Evolutionary conservation across 2,113 vertebrate genomes (phyloP), one percentile per base, ranked within the genome.

Genomic region (Psilopogon haemacephalus): DNA sequence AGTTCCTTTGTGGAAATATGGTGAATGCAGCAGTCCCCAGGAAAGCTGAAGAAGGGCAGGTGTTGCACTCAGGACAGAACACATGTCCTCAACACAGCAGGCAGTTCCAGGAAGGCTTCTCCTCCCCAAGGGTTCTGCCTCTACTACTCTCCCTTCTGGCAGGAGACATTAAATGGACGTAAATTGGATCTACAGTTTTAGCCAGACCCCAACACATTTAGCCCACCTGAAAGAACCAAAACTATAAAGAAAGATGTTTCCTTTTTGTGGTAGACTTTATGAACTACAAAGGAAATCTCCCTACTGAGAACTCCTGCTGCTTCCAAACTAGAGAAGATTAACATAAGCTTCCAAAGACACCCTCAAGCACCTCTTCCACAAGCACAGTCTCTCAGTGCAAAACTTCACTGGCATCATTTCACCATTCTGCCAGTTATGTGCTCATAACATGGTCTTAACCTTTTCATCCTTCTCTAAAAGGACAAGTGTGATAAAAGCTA

Each of bases 11-110:
- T 0, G 1, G 15, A 12, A 44, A 59, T 48, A 13, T 71, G 9
- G 26, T 55, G 70, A 78, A 38, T 0, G 0, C 0, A 0, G 32
- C 21, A 48, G 65, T 2, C 7, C 7, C 3, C 18, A 20, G 37
- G 24, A 69, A 28, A 59, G 38, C 37, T 13, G 46, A 75, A 16
- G 14, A 26, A 74, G 3, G 14, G 12, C 1, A 6, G 30, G 6
- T 14, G 13, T 5, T 71, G 21, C 44, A 55, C 30, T 15, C 3
- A 2, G 30, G 21, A 28, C 19, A 65, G 52, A 64, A 32, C 38
- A 58, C 2, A 3, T 3, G 8, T 10, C 32, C 15, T 63, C 1
- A 0, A 58, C 24, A 50, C 7, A 74, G 28, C 12, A 2, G 1
- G 33, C 40, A 68, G 52, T 16, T 74, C n/a, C 62, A 67, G 52